A percentile compares a stretch with the other conserved stretches of the same genome.
Evolutionary conservation across 2,797 vertebrate species (phyloP).

Genomic region (Channallabes apus): DNA sequence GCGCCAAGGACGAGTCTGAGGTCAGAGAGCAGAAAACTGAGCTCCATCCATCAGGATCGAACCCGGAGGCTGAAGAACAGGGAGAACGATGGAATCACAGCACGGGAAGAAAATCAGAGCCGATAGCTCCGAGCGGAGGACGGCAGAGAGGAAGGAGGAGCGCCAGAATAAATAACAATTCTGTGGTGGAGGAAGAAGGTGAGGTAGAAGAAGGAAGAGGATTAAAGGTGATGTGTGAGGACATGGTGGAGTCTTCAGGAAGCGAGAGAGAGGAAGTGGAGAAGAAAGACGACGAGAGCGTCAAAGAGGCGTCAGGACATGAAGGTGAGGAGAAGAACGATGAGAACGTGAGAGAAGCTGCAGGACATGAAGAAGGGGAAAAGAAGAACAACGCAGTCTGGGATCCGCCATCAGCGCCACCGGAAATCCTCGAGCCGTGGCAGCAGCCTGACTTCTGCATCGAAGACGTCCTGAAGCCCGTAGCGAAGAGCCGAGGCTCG

Average conservation of each 20-base stretch:
- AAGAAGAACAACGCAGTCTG: slow-evolving; percentile 4
- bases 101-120: too few relatives aligned
- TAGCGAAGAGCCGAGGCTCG: slow-evolving; percentile 54
- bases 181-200: slow-evolving; percentile 27
- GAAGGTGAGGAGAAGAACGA: slow-evolving; percentile 30
- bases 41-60: neutral
- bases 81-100: neutral
- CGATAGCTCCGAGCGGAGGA: slow-evolving; percentile 15
- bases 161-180: slow-evolving; percentile 21
- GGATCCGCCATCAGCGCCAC: neutral
- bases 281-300: neutral
- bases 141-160: slow-evolving; percentile 36
- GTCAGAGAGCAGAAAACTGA: neutral
- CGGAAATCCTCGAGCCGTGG: slow-evolving; percentile 55
- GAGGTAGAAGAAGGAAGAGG: neutral
- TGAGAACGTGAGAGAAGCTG: neutral
- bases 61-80: neutral
- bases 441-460: slow-evolving; percentile 64
- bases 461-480: slow-evolving; percentile 69
- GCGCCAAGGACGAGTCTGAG: too few relatives aligned
- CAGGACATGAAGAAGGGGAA: neutral
- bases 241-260: neutral
- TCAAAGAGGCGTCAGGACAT: neutral
- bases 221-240: neutral
- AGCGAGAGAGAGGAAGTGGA: slow-evolving; percentile 24